These are phyloP conservation scores for Cylas formicarius DNA, from an alignment of 1,140 invertebrate species.

Conservation along the genomic window DNA sequence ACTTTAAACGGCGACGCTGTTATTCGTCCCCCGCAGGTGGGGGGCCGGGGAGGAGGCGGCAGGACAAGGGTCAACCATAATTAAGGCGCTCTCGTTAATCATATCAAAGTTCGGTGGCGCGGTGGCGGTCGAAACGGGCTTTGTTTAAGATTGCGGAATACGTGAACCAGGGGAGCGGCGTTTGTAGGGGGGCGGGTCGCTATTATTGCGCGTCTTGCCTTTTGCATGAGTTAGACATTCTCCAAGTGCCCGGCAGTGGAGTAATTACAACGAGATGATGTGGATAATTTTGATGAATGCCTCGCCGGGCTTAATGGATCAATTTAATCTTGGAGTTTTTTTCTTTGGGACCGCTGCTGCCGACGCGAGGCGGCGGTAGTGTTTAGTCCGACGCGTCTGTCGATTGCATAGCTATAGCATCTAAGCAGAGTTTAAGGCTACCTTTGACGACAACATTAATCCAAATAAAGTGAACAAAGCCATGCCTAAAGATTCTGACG, in stretches of 20 bases:
- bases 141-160: constrained; percentile 30
- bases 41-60: neutral
- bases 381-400: no score
- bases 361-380: no score
- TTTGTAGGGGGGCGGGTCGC: neutral
- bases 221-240: no score
- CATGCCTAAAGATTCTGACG: no score
- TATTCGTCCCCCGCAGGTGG: neutral
- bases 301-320: no score
- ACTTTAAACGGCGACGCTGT: constrained; percentile 1
- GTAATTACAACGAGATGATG: constrained; percentile 24
- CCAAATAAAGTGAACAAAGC: no score
- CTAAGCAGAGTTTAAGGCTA: no score
- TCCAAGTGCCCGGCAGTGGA: constrained; percentile 21
- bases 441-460: no score
- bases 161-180: constrained; percentile 2
- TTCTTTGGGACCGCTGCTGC: no score
- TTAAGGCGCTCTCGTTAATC: constrained; percentile 37
- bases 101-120: constrained; percentile 26
- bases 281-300: constrained; percentile 22
- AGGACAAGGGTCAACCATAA: constrained; percentile 32
- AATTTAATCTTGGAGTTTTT: no score
- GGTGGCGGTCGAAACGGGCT: constrained; percentile 20
- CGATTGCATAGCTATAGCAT: no score
- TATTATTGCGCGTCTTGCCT: no score